Base-by-base conservation (phyloP, 1,140 invertebrate species). In the Rhysida immarginata region DNA sequence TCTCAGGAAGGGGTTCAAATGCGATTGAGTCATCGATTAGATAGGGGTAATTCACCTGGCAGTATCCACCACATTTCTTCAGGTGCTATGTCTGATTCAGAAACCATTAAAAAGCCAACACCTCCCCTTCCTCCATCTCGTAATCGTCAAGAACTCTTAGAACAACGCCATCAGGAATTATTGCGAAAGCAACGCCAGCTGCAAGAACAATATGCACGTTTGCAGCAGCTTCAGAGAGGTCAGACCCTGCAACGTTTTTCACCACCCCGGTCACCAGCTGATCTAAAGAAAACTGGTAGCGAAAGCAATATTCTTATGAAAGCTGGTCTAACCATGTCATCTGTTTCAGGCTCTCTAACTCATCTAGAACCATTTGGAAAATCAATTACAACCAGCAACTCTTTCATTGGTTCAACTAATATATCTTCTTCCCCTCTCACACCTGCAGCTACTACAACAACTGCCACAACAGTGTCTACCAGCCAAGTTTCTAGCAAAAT, bases 291-390 rank as follows among this genome's bases (percentile, higher is more conserved):
- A 65, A 88, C 85, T 0, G 87, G 87, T n/a, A 87, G 83, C 61
- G 87, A 91, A 66, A 85, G 85, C 23, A 91, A 91, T 67, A 71
- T 92, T 2, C 69, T 89, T 20, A 81, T 81, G n/a, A 90, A 89
- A 65, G 83, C 89, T 77, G 84, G 84, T 2, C 68, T 85, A 2
- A 80, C 63, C 45, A 55, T 66, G 21, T 43, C 58, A 29, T 71
- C 79, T 0, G 74, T 71, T 13, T 80, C 80, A 1, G 81, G 80
- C 5, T 81, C 80, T 0, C 65, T 82, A 3, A 80, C 77, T 1
- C 80, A 80, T 62, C 65, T 81, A 13, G 74, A 74, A 2, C 68
- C 68, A 14, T 66, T 66, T 2, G 63, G 63, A 2, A 26, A 27
- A 13, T 21, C 26, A 35, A 26, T 24, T 60, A 56, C 64, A 29